Evolutionary conservation across 2,797 vertebrate species (phyloP).

Genomic region (Selene dorsalis): DNA sequence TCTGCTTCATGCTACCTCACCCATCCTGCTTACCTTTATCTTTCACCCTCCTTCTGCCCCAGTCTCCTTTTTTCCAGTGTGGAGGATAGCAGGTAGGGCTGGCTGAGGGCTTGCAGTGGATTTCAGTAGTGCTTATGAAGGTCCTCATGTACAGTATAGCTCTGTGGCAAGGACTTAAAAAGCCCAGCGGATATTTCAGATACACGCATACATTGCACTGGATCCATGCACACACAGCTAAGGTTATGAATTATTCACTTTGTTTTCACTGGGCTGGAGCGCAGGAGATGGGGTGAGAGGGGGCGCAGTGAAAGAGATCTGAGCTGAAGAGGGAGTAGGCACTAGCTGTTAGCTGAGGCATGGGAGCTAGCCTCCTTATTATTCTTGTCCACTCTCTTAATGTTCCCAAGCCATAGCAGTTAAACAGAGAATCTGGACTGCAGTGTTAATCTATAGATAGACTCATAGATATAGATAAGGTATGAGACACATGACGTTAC

Average conservation of each 20-base stretch:
- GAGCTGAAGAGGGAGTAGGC: constrained; percentile 62
- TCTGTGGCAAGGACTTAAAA: constrained; percentile 39
- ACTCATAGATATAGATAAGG: constrained; percentile 6
- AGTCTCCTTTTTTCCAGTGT: constrained; percentile 12
- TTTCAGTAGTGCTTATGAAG: constrained; percentile 35
- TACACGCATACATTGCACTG: constrained; percentile 64
- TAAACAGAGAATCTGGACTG: constrained; percentile 42
- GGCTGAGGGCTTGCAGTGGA: constrained; percentile 16
- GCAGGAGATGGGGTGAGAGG: constrained; percentile 55
- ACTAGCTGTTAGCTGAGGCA: constrained; percentile 66
- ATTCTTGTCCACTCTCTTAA: constrained; percentile 73
- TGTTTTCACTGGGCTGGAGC: constrained; percentile 78
- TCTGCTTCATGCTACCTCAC: constrained; percentile 63
- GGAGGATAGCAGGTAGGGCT: constrained; percentile 22
- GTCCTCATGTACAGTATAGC: constrained; percentile 35
- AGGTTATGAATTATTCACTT: constrained; percentile 84
- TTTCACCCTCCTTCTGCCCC: constrained; percentile 36
- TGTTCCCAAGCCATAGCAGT: constrained; percentile 52
- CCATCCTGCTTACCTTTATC: constrained; percentile 58
- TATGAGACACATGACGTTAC: neutral
- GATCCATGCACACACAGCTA: constrained; percentile 65
- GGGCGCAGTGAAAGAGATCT: constrained; percentile 66
- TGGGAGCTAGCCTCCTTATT: constrained; percentile 62
- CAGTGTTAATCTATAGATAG: constrained; percentile 50
- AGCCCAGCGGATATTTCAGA: constrained; percentile 57